These are phyloP conservation scores for Telmatherina bonti DNA, from an alignment of 2,797 vertebrate genomes.

Conservation along the genomic window DNA sequence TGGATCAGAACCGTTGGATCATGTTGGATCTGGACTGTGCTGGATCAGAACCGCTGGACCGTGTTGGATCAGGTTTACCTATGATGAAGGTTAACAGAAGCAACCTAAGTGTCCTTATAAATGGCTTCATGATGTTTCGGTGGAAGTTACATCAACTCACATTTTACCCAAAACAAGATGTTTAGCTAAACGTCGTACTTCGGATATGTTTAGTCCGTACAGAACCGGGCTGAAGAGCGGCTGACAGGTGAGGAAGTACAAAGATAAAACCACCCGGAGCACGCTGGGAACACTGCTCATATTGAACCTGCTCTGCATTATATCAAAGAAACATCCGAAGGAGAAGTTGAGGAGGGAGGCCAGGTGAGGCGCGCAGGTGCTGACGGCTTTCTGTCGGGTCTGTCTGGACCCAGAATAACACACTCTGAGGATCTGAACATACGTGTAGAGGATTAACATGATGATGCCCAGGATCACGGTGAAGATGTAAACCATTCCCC, in stretches of 20 bases:
- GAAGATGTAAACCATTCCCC: background rate
- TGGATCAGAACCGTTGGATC: too few relatives aligned
- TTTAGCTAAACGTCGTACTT: too few relatives aligned
- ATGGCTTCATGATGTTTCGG: too few relatives aligned
- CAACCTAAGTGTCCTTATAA: too few relatives aligned
- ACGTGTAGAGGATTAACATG: slow-evolving; percentile 16
- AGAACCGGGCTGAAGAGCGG: slow-evolving; percentile 52
- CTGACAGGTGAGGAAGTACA: slow-evolving; percentile 54
- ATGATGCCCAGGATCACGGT: too few relatives aligned
- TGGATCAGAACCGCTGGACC: too few relatives aligned
- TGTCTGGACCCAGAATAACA: slow-evolving; percentile 12
- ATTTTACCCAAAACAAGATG: too few relatives aligned
- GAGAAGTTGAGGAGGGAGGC: slow-evolving; percentile 14
- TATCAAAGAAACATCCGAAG: background rate
- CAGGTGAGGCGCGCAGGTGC: slow-evolving; percentile 27
- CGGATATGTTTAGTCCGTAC: slow-evolving; percentile 51
- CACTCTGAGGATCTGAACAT: slow-evolving; percentile 8
- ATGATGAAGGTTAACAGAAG: too few relatives aligned
- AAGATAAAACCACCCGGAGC: slow-evolving; percentile 25
- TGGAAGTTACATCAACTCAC: too few relatives aligned
- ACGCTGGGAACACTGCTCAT: background rate
- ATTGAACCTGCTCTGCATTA: slow-evolving; percentile 24
- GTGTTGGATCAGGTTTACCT: too few relatives aligned
- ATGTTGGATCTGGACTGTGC: too few relatives aligned
- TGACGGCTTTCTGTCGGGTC: slow-evolving; percentile 8